These are phyloP conservation scores for Diaperis boleti DNA, from an alignment of 2,888 invertebrate species.

Conservation along the genomic window DNA sequence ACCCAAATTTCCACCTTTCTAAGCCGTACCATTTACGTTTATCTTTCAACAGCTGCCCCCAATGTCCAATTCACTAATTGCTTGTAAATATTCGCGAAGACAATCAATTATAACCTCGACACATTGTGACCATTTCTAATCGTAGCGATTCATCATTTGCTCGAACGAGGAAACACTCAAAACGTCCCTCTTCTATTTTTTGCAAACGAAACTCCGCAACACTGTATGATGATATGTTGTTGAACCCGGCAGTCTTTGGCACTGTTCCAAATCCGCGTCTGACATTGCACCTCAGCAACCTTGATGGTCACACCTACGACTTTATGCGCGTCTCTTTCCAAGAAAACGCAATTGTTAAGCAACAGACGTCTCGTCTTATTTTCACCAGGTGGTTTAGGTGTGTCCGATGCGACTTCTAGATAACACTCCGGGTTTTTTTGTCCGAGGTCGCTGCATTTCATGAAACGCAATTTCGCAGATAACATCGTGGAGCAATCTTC, in stretches of 20 bases:
- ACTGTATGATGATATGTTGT: conserved; percentile 28
- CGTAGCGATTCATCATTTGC: conserved; percentile 22
- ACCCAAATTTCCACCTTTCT: no score
- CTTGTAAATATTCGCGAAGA: background rate
- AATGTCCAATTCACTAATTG: no score
- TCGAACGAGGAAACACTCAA: conserved; percentile 13
- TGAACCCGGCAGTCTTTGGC: conserved; percentile 43
- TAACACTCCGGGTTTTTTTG: conserved; percentile 1
- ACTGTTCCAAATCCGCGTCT: conserved; percentile 35
- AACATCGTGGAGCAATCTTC: background rate
- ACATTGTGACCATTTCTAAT: conserved; percentile 2
- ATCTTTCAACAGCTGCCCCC: no score
- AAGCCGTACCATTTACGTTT: no score
- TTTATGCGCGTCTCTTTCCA: conserved; percentile 17
- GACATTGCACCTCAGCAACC: conserved; percentile 43
- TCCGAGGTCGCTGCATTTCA: background rate
- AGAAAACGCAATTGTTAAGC: conserved; percentile 27
- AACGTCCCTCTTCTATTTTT: conserved; percentile 1
- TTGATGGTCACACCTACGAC: conserved; percentile 40
- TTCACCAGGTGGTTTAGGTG: conserved; percentile 30
- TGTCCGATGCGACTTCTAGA: conserved; percentile 2
- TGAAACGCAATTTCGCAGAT: background rate
- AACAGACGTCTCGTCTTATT: conserved; percentile 31
- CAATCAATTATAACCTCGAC: conserved; percentile 15
- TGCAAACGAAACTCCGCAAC: conserved; percentile 10